Conservation (phyloP, 1,140 invertebrate genomes). For the Ladona fulva region DNA sequence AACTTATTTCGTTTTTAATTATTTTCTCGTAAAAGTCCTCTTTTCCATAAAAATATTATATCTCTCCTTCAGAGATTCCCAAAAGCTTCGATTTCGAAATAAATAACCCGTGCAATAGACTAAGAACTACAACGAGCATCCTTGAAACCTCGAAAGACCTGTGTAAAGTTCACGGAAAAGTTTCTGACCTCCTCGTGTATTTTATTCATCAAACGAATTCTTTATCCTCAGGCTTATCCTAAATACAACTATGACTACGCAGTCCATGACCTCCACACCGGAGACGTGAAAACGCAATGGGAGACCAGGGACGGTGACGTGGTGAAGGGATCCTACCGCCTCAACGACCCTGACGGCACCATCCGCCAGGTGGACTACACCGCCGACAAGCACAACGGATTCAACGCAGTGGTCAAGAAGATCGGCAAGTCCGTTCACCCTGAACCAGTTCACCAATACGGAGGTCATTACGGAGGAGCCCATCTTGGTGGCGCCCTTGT, state of each 20-base stretch:
- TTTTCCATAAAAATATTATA: no score
- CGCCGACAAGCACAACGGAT: conserved; percentile 41
- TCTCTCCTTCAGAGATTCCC: no score
- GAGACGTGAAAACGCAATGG: conserved; percentile 31
- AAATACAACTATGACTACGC: conserved; percentile 29
- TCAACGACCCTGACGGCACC: conserved; percentile 37
- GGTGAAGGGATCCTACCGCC: conserved; percentile 31
- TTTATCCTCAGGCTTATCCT: conserved; percentile 17
- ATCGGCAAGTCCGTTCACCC: conserved; percentile 32
- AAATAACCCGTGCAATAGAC: no score
- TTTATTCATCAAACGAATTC: no score
- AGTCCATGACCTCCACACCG: conserved; percentile 30
- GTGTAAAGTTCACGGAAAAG: no score
- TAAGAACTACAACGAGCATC: no score
- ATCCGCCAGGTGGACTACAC: conserved; percentile 24
- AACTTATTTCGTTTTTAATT: no score
- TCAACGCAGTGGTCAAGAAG: conserved; percentile 41
- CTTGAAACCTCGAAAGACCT: no score
- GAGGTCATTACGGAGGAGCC: not conserved
- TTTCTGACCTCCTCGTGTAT: no score
- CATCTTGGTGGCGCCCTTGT: not conserved
- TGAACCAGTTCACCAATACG: conserved; percentile 10
- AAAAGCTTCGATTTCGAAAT: no score
- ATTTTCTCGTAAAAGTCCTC: no score
- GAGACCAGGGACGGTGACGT: conserved; percentile 33